Evolutionary conservation across 2,113 vertebrate species (phyloP), one percentile per base, ranked within the genome.

Genomic region (Pseudorectes ferrugineus): DNA sequence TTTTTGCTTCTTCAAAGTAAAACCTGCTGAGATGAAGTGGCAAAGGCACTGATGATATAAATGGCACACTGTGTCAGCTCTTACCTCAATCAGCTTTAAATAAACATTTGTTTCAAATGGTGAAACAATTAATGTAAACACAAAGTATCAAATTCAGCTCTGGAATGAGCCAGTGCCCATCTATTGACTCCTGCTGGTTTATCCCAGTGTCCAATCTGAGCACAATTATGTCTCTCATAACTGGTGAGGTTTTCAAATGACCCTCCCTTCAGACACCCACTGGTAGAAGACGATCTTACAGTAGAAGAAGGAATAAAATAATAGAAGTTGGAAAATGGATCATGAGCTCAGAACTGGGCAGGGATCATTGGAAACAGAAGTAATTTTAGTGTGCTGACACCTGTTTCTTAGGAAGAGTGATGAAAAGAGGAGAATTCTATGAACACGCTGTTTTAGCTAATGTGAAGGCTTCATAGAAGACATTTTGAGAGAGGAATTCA

Each of bases 1-100:
- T 95, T 94, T 96, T 96, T 95, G 48, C 40, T 91, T 89, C 92
- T 95, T 94, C 91, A 92, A 94, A 91, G 94, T 77, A 85, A 93
- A 91, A 93, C 94, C 93, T 91, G 93, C 95, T 92, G 87, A 65
- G 89, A 88, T 79, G 54, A 81, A 92, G 93, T 85, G 92, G 77
- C 71, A 85, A 93, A 92, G 51, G 40, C 76, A 31, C 85, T 88
- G 91, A 95, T 86, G 93, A 93, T 94, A 88, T 85, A 94, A 95
- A 92, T 93, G 94, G 94, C 85, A 80, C 76, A 83, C 87, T 74
- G 89, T 95, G 89, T 94, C 87, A 96, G 88, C 87, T 90, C 89
- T 95, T 93, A 83, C 94, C 85, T 85, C 90, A 93, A 95, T 91
- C 91, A 90, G 58, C 82, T 93, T 92, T 94, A 96, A 97, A 96